A percentile compares a stretch with the other conserved stretches of the same genome.
phyloP scores from a whole-genome alignment of 2,797 vertebrate genomes.

The Silurus lanzhouensis region DNA sequence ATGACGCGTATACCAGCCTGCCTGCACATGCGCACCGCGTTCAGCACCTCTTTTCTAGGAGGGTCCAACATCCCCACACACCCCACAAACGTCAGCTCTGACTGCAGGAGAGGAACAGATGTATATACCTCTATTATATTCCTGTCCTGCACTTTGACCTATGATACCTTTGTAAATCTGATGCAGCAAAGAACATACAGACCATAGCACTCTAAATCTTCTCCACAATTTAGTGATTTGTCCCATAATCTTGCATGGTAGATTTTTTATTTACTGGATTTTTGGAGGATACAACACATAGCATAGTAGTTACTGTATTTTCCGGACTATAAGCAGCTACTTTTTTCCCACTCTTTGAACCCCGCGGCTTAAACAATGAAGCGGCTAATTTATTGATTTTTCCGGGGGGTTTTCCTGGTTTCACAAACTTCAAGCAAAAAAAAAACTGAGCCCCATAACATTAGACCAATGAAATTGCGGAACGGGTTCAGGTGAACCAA shows the following conservation, averaged over 20 bases:
- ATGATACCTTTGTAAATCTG: not conserved
- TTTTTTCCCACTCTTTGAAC: too few relatives aligned
- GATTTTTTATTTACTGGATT: not conserved
- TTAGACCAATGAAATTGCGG: too few relatives aligned
- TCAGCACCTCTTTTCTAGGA: conserved; percentile 77
- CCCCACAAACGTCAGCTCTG: conserved; percentile 79
- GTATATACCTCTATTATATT: not conserved
- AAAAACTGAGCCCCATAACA: too few relatives aligned
- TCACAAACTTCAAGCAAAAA: too few relatives aligned
- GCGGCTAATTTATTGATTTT: too few relatives aligned
- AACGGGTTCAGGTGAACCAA: too few relatives aligned
- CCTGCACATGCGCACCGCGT: conserved; percentile 77
- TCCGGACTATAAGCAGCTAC: too few relatives aligned
- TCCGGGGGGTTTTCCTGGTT: too few relatives aligned
- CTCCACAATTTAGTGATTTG: not conserved
- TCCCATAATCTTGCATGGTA: not conserved
- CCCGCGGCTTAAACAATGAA: too few relatives aligned
- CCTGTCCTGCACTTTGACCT: not conserved
- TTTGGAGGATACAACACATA: not conserved
- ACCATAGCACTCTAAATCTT: not conserved
- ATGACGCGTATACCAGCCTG: conserved; percentile 81
- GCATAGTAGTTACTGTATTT: not conserved
- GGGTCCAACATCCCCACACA: conserved; percentile 82
- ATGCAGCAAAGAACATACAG: not conserved
- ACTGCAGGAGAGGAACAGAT: conserved; percentile 58